These are phyloP conservation scores for Calidris pugnax DNA, from an alignment of 2,113 vertebrate genomes.

Conservation along the genomic window DNA sequence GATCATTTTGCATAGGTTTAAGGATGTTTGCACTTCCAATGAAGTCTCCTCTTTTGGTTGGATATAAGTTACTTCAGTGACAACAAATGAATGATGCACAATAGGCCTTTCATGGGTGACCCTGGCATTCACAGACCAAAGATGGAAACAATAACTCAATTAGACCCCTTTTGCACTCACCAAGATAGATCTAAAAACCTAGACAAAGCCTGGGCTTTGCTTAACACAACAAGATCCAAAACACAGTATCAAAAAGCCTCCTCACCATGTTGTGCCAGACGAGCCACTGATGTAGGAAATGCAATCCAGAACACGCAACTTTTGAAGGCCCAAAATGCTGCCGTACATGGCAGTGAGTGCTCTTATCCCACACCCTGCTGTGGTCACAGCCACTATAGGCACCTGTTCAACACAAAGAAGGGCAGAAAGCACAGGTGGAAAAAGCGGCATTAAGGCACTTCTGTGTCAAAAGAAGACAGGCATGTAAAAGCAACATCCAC, in stretches of 20 bases:
- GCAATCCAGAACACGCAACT: slow-evolving; percentile 80
- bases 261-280: slow-evolving; percentile 90
- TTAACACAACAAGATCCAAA: neutral
- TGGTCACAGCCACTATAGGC: slow-evolving; percentile 82
- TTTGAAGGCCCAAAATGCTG: slow-evolving; percentile 82
- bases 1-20: neutral
- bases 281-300: slow-evolving; percentile 84
- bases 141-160: neutral
- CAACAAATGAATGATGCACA: neutral
- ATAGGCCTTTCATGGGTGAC: neutral
- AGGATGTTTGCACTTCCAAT: neutral
- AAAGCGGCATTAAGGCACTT: neutral
- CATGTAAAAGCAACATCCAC: neutral
- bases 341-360: slow-evolving; percentile 84
- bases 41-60: neutral
- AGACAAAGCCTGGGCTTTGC: neutral
- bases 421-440: neutral
- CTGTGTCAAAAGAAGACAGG: neutral
- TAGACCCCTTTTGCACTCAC: neutral
- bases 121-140: neutral
- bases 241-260: neutral
- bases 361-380: slow-evolving; percentile 84
- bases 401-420: slow-evolving; percentile 72
- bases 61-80: neutral
- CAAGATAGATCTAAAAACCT: neutral